These are phyloP conservation scores for Salvelinus namaycush DNA, from an alignment of 2,113 vertebrate genomes.

Conservation along the genomic window DNA sequence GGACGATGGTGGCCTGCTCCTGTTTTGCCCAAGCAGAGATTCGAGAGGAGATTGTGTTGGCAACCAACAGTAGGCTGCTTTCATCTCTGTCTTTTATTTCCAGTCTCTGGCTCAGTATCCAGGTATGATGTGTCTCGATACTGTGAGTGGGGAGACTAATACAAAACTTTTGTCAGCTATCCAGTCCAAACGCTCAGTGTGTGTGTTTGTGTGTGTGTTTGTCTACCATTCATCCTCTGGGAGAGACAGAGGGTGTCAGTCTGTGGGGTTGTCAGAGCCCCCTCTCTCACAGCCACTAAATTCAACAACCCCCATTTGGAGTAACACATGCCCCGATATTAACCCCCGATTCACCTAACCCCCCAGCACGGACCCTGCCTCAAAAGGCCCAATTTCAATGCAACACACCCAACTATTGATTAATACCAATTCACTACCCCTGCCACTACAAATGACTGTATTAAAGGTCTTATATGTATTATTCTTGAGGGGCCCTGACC, in stretches of 20 bases:
- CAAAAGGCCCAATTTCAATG: constrained; percentile 58
- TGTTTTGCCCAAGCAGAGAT: constrained; percentile 53
- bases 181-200: background rate
- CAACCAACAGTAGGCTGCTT: constrained; percentile 39
- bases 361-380: constrained; percentile 38
- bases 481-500: constrained; percentile 63
- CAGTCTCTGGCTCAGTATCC: constrained; percentile 31
- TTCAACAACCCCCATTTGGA: constrained; percentile 66
- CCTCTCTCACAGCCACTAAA: constrained; percentile 74
- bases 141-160: constrained; percentile 37
- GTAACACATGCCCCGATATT: constrained; percentile 69
- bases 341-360: constrained; percentile 65
- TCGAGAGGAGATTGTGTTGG: constrained; percentile 37
- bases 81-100: constrained; percentile 62
- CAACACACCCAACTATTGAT: constrained; percentile 57
- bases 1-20: constrained; percentile 36
- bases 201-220: background rate
- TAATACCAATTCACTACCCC: constrained; percentile 60
- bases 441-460: constrained; percentile 74
- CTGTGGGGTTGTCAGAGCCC: constrained; percentile 73
- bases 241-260: constrained; percentile 66
- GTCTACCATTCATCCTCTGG: constrained; percentile 41
- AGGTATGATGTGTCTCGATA: constrained; percentile 50
- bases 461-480: constrained; percentile 75
- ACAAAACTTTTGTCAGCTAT: constrained; percentile 47